These are phyloP conservation scores for Pontoporia blainvillei DNA, from an alignment of 2,113 vertebrate species.

Conservation along the genomic window DNA sequence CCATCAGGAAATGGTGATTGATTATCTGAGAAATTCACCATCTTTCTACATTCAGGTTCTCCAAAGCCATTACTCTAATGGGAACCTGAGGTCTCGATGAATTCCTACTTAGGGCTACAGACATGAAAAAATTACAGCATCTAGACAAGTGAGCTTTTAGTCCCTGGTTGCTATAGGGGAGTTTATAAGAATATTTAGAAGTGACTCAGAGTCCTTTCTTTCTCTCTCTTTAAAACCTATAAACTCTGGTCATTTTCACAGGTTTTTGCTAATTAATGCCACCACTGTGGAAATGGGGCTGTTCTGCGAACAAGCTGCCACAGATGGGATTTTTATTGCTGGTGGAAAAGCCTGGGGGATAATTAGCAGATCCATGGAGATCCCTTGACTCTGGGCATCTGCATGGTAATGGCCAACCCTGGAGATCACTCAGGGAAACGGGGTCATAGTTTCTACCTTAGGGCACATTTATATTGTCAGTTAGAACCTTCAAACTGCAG, in stretches of 20 bases:
- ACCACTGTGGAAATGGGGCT: slow-evolving; percentile 79
- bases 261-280: slow-evolving; percentile 85
- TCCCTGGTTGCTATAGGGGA: slow-evolving; percentile 57
- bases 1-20: slow-evolving; percentile 74
- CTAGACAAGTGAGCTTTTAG: slow-evolving; percentile 64
- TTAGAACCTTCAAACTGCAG: slow-evolving; percentile 78
- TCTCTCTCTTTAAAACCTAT: slow-evolving; percentile 57
- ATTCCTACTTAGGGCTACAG: slow-evolving; percentile 75
- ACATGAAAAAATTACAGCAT: slow-evolving; percentile 77
- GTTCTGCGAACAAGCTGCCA: slow-evolving; percentile 78
- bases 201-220: slow-evolving; percentile 31
- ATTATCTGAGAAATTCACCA: slow-evolving; percentile 77
- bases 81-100: slow-evolving; percentile 73
- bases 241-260: slow-evolving; percentile 80
- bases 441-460: slow-evolving; percentile 79
- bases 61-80: slow-evolving; percentile 69
- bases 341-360: slow-evolving; percentile 80
- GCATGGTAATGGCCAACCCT: slow-evolving; percentile 76
- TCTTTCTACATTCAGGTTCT: slow-evolving; percentile 75
- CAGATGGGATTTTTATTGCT: slow-evolving; percentile 84
- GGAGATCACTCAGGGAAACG: slow-evolving; percentile 76
- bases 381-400: slow-evolving; percentile 80
- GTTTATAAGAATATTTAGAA: slow-evolving; percentile 77
- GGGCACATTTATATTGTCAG: slow-evolving; percentile 84
- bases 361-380: slow-evolving; percentile 79